Percentiles rank a stretch among this genome's conserved stretches.
Evolutionary conservation across 2,888 invertebrate species (phyloP).

Genomic region (Folsomia candida): DNA sequence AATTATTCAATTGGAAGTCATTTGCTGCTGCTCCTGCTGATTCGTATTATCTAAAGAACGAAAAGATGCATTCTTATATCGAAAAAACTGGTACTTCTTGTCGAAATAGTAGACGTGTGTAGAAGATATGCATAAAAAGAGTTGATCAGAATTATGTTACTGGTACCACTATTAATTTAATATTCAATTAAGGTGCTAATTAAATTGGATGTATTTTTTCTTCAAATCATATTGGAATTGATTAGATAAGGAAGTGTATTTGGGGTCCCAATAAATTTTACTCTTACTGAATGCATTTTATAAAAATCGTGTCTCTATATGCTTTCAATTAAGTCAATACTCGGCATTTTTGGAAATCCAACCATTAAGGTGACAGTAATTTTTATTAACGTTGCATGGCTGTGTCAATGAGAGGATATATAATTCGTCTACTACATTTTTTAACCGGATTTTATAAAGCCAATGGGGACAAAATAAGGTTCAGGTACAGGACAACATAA

Average conservation of each 20-base stretch:
- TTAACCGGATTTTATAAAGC: neutral
- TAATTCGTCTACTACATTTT: neutral
- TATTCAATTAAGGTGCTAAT: neutral
- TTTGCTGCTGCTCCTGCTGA: neutral
- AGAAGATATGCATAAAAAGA: too few relatives aligned
- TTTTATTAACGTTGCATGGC: neutral
- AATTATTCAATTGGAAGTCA: neutral
- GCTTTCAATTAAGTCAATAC: neutral
- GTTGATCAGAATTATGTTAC: too few relatives aligned
- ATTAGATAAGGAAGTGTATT: slow-evolving; percentile 27
- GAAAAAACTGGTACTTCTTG: too few relatives aligned
- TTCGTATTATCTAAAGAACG: neutral
- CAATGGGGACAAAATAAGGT: neutral
- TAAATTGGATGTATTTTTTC: slow-evolving; percentile 16
- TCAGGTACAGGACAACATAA: slow-evolving; percentile 7
- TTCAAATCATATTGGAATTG: slow-evolving; percentile 24
- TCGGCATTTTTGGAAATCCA: neutral
- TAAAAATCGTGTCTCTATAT: slow-evolving; percentile 14
- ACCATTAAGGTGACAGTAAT: neutral
- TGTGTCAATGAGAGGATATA: neutral
- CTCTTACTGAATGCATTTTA: slow-evolving; percentile 49
- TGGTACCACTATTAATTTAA: neutral
- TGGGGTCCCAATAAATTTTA: slow-evolving; percentile 48
- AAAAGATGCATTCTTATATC: too few relatives aligned
- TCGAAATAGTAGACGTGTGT: neutral